phyloP scores from a whole-genome alignment of 37 sponge, comb jelly and placozoan genomes.

The Amphimedon queenslandica region DNA sequence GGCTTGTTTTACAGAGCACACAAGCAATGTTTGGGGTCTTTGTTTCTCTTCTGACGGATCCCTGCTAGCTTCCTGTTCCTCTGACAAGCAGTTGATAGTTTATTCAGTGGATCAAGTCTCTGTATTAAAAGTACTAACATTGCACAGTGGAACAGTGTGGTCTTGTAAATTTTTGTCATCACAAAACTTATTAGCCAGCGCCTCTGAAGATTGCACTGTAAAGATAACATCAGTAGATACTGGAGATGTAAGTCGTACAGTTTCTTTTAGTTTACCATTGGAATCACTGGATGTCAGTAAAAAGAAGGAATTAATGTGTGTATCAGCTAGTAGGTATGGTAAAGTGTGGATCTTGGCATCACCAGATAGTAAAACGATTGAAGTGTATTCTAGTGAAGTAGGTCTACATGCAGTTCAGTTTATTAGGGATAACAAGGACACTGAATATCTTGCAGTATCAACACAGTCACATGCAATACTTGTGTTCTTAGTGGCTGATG shows the following conservation, averaged over 20 bases:
- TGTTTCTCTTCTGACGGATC: conserved; percentile 2
- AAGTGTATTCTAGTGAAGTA: no score
- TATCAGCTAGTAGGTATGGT: no score
- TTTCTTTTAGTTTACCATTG: no score
- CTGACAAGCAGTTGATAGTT: conserved; percentile 15
- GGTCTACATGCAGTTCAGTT: no score
- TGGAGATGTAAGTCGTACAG: conserved; percentile 25
- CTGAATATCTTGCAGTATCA: no score
- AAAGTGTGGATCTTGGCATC: no score
- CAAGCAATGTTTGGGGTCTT: conserved; percentile 12
- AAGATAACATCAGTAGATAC: not conserved
- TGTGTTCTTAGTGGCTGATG: no score
- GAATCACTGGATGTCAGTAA: not conserved
- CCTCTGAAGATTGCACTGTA: conserved; percentile 27
- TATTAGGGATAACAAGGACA: no score
- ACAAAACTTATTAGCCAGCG: not conserved
- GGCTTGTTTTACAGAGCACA: conserved; percentile 10
- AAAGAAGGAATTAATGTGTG: conserved; percentile 9
- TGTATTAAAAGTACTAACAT: not conserved
- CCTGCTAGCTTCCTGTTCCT: conserved; percentile 21
- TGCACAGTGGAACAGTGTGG: conserved; percentile 25
- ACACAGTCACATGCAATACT: no score
- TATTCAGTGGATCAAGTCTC: not conserved
- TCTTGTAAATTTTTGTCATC: conserved; percentile 5
- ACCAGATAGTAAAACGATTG: no score